These are phyloP conservation scores for Passer domesticus DNA, from an alignment of 2,113 vertebrate species.

Conservation along the genomic window DNA sequence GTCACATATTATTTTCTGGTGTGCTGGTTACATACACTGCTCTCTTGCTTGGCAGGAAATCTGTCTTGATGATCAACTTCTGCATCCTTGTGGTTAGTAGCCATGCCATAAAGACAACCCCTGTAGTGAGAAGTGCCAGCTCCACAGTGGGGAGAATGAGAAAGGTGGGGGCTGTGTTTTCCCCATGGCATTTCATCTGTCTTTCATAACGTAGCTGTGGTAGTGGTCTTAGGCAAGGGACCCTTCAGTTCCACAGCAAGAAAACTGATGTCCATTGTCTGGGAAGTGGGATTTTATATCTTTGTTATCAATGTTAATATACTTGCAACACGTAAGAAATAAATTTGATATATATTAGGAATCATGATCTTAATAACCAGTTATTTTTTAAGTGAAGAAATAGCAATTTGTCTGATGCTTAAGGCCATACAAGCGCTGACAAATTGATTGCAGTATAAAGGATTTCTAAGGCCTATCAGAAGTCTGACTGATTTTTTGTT, in stretches of 20 bases:
- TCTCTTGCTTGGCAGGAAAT: slow-evolving; percentile 42
- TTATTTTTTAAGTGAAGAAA: neutral
- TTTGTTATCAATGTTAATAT: neutral
- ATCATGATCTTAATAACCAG: neutral
- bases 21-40: neutral
- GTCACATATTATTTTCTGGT: slow-evolving; percentile 45
- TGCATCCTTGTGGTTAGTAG: neutral
- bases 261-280: neutral
- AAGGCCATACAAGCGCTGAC: neutral
- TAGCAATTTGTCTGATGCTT: neutral
- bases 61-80: slow-evolving; percentile 19
- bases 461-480: neutral
- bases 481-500: neutral
- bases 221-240: neutral
- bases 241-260: neutral
- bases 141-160: neutral
- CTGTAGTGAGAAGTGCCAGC: neutral
- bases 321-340: neutral
- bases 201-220: neutral
- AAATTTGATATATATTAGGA: neutral
- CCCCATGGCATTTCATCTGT: neutral
- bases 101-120: neutral
- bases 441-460: neutral
- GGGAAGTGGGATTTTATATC: neutral
- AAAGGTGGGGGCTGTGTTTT: neutral